Evolutionary conservation across 2,888 invertebrate species (phyloP), one percentile per base, ranked within the genome.

Genomic region (Ornithoptera priamus): DNA sequence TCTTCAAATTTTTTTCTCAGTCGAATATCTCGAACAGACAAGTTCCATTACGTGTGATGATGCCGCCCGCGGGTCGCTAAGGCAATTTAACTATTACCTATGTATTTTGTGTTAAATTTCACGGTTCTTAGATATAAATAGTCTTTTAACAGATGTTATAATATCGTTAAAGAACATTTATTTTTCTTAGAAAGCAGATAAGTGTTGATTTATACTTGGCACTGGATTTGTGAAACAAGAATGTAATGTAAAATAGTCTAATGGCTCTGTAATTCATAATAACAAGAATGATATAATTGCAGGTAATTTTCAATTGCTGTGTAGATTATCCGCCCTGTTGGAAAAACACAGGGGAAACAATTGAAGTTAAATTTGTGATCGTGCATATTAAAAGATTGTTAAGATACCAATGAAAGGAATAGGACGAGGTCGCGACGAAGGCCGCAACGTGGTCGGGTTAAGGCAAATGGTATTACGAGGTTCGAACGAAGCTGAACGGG

Each of bases 391-490:
- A 70, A 20, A 67, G 59, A 60, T 57, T 53, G 24, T 67, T 67
- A 64, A 70, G 70, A 67, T 60, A 66, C 64, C 64, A 42, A 67
- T 67, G 63, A 17, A 65, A 64, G 70, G 70, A 70, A 70, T 67
- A 67, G 70, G 42, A 67, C 70, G 68, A 69, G 71, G 68, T 20
- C 68, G 30, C 15, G 22, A 22, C 63, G 65, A 66, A 71, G 71
- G 71, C 65, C 42, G 65, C 50, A 8, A 17, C 46, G 62, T 46
- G 71, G 53, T 60, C 68, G 60, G 65, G 68, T 71, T 68, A 71
- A 71, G 71, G 71, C 63, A 68, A 71, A 65, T 68, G 68, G 62
- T 68, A 22, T 36, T 18, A 18, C 58, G 62, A 71, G 71, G 71
- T 68, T 68, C 53, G 24, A 39, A 59, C 71, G 71, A 71, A 65